phyloP scores from a whole-genome alignment of 2,888 invertebrate species.

The Melieria omissa region DNA sequence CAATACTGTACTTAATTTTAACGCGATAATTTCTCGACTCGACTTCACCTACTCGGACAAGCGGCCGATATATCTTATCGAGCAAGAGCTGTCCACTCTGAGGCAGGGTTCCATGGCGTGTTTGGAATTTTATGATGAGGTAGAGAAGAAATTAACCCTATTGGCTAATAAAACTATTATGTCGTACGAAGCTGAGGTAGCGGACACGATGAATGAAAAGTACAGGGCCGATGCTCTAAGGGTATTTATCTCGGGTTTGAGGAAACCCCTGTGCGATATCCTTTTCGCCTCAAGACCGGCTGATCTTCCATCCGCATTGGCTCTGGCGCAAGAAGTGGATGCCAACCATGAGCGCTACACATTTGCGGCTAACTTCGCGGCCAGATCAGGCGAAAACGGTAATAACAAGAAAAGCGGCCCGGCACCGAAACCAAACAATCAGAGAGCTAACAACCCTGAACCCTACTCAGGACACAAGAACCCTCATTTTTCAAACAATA shows the following conservation, averaged over 20 bases:
- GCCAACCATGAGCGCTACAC: neutral
- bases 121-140: constrained; percentile 43
- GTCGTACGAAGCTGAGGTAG: constrained; percentile 38
- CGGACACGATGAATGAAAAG: constrained; percentile 41
- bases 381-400: neutral
- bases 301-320: constrained; percentile 11
- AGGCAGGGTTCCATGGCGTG: constrained; percentile 38
- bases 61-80: constrained; percentile 38
- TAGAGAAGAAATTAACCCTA: constrained; percentile 41
- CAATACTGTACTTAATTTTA: no score
- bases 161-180: constrained; percentile 45
- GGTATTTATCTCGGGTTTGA: constrained; percentile 33
- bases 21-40: no score
- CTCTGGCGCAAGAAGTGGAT: constrained; percentile 12
- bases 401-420: neutral
- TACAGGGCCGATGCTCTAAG: constrained; percentile 40
- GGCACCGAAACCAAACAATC: neutral
- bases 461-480: neutral
- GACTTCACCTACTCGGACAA: constrained; percentile 42
- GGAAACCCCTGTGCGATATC: constrained; percentile 1
- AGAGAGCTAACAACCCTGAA: neutral
- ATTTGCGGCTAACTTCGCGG: neutral
- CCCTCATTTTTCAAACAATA: neutral
- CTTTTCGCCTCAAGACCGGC: constrained; percentile 10
- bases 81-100: constrained; percentile 42